Conservation (phyloP, 2,113 vertebrate genomes). For the Psittacula cyanocephala region DNA sequence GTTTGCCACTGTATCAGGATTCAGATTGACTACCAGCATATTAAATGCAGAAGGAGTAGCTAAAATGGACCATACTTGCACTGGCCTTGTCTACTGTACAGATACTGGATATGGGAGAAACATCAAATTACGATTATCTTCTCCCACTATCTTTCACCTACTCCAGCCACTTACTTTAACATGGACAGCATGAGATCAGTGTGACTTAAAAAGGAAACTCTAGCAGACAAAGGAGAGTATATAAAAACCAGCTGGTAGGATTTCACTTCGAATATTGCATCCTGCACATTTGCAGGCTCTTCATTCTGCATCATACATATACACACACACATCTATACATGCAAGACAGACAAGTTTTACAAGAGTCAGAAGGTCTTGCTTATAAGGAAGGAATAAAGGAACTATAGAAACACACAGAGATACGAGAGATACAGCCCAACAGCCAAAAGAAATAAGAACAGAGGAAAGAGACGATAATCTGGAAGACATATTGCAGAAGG, state of each 20-base stretch:
- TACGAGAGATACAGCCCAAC: not conserved
- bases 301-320: not conserved
- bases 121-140: not conserved
- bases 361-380: not conserved
- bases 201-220: not conserved
- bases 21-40: not conserved
- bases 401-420: not conserved
- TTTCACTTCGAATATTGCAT: not conserved
- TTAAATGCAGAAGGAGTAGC: not conserved
- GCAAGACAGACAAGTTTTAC: not conserved
- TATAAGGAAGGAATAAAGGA: not conserved
- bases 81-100: not conserved
- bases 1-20: not conserved
- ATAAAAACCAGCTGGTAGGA: not conserved
- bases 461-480: not conserved
- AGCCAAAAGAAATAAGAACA: slow-evolving; percentile 5
- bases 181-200: not conserved
- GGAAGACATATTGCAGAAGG: not conserved
- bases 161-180: not conserved
- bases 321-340: not conserved
- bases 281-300: not conserved
- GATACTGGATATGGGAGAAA: not conserved
- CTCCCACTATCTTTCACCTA: not conserved
- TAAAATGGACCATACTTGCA: not conserved
- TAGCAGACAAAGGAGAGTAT: not conserved